phyloP scores from a whole-genome alignment of 2,113 vertebrate genomes.

The Plecturocebus donacophilus region DNA sequence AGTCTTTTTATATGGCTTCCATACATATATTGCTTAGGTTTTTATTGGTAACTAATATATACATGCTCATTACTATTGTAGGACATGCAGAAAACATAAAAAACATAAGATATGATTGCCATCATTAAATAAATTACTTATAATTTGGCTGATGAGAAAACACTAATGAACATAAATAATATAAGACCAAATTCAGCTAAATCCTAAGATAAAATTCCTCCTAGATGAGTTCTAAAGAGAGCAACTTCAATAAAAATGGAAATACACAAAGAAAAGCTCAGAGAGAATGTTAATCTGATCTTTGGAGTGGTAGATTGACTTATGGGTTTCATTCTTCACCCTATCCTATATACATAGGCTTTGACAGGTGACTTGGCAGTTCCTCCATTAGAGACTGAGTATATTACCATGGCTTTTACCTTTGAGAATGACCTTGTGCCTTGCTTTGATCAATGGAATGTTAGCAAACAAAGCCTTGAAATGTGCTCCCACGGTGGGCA shows the following conservation, averaged over 20 bases:
- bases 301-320: neutral
- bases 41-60: neutral
- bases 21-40: slow-evolving; percentile 37
- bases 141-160: neutral
- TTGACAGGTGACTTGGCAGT: neutral
- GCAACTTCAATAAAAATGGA: slow-evolving; percentile 20
- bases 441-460: neutral
- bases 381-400: neutral
- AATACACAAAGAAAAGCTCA: slow-evolving; percentile 9
- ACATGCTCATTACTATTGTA: neutral
- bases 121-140: slow-evolving; percentile 18
- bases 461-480: slow-evolving; percentile 1
- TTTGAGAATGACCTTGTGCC: neutral
- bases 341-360: neutral
- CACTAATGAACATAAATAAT: slow-evolving; percentile 16
- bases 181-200: slow-evolving; percentile 23
- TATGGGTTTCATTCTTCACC: neutral
- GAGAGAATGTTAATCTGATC: neutral
- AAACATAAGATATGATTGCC: neutral
- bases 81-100: neutral
- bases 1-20: slow-evolving; percentile 33
- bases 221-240: slow-evolving; percentile 14
- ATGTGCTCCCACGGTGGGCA: neutral
- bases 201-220: slow-evolving; percentile 30
- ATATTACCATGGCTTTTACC: neutral